A percentile compares a stretch with the other conserved stretches of the same genome.
phyloP scores from a whole-genome alignment of 2,113 vertebrate species.

The Corvus hawaiiensis region DNA sequence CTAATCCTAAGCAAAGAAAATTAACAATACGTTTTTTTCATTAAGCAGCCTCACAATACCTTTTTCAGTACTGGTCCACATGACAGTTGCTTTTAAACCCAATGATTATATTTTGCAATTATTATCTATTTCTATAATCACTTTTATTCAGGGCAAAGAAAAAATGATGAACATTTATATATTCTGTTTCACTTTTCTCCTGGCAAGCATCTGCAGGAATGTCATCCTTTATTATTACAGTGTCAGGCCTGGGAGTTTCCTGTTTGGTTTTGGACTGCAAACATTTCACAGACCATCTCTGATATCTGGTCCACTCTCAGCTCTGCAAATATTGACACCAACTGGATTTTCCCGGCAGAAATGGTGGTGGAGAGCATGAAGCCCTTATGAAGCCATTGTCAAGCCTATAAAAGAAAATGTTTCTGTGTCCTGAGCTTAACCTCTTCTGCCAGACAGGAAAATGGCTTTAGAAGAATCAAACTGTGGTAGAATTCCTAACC shows the following conservation, averaged over 20 bases:
- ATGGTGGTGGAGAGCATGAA: neutral
- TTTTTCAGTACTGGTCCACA: neutral
- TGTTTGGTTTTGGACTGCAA: neutral
- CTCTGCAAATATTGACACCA: constrained; percentile 9
- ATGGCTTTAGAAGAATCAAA: neutral
- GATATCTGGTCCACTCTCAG: neutral
- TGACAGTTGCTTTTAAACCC: neutral
- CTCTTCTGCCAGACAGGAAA: neutral
- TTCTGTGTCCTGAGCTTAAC: neutral
- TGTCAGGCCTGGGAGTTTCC: neutral
- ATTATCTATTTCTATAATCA: neutral
- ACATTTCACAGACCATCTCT: neutral
- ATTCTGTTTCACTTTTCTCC: neutral
- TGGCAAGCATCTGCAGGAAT: neutral
- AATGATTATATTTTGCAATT: neutral
- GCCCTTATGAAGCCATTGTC: neutral
- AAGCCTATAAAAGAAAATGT: neutral
- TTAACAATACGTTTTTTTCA: neutral
- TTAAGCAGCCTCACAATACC: neutral
- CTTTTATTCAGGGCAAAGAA: neutral
- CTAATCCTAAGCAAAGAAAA: neutral
- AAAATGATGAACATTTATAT: neutral
- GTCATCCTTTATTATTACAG: neutral
- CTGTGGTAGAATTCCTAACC: neutral
- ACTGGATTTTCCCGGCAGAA: neutral